Conservation (phyloP, 2,113 vertebrate genomes). For the Chlorodrepanis virens region DNA sequence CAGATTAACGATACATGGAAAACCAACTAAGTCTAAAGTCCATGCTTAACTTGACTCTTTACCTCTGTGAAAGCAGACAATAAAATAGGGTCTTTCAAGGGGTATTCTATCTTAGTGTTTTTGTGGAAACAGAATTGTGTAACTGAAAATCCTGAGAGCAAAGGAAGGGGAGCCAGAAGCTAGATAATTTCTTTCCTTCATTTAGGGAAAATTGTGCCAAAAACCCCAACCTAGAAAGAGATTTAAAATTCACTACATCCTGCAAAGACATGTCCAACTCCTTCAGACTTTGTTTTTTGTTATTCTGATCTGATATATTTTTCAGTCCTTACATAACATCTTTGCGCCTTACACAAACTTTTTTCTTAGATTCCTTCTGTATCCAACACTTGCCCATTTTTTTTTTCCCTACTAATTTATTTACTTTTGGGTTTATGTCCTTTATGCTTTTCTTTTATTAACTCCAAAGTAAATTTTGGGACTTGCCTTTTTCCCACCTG, state of each 20-base stretch:
- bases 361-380: not conserved
- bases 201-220: not conserved
- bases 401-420: not conserved
- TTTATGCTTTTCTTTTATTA: not conserved
- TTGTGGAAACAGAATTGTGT: not conserved
- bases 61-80: not conserved
- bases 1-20: not conserved
- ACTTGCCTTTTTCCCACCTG: not conserved
- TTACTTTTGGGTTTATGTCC: not conserved
- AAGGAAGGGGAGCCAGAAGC: not conserved
- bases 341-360: not conserved
- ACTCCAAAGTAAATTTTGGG: not conserved
- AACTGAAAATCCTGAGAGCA: not conserved
- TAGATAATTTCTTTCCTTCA: not conserved
- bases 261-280: not conserved
- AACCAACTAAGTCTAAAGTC: not conserved
- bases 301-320: not conserved
- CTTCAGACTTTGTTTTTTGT: not conserved
- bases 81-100: not conserved
- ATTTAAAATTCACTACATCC: not conserved
- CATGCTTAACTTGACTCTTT: not conserved
- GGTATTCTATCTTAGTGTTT: fast-evolving
- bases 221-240: not conserved
- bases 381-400: not conserved
- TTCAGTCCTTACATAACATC: not conserved